Percentiles rank a stretch among this genome's conserved stretches.
phyloP scores from a whole-genome alignment of 1,140 invertebrate species.

The Sitophilus oryzae region DNA sequence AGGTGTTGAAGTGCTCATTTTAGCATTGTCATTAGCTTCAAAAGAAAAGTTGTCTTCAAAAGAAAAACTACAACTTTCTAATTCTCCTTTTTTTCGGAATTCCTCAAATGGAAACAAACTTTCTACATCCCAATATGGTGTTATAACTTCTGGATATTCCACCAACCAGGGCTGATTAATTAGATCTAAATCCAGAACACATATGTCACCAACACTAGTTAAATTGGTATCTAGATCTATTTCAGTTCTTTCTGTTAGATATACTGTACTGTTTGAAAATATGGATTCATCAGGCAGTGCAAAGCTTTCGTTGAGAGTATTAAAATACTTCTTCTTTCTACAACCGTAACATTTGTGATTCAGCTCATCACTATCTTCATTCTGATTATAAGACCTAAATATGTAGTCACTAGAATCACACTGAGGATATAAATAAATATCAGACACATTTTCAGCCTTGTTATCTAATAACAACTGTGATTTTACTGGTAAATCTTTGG shows the following conservation, averaged over 20 bases:
- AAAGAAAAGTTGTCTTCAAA: neutral
- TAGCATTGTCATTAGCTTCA: neutral
- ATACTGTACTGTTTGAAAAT: conserved; percentile 5
- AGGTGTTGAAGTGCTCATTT: conserved; percentile 12
- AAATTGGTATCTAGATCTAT: conserved; percentile 7
- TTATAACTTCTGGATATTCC: conserved; percentile 12
- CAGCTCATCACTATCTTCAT: neutral
- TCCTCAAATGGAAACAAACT: conserved; percentile 11
- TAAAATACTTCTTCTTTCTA: conserved; percentile 1
- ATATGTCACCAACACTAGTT: conserved; percentile 9
- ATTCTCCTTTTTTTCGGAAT: conserved; percentile 9
- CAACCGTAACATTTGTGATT: conserved; percentile 12
- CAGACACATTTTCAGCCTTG: neutral
- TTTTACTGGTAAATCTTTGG: too few species aligned
- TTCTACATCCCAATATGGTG: conserved; percentile 17
- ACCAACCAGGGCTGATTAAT: conserved; percentile 16
- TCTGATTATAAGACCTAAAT: neutral
- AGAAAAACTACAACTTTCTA: too few species aligned
- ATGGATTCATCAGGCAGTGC: conserved; percentile 17
- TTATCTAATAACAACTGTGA: too few species aligned
- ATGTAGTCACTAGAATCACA: conserved; percentile 1
- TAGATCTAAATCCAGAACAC: conserved; percentile 8
- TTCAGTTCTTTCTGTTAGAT: neutral
- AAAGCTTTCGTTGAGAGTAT: conserved; percentile 13
- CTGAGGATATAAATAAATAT: neutral